phyloP scores from a whole-genome alignment of 2,797 vertebrate species.

The Lagocephalus sceleratus region DNA sequence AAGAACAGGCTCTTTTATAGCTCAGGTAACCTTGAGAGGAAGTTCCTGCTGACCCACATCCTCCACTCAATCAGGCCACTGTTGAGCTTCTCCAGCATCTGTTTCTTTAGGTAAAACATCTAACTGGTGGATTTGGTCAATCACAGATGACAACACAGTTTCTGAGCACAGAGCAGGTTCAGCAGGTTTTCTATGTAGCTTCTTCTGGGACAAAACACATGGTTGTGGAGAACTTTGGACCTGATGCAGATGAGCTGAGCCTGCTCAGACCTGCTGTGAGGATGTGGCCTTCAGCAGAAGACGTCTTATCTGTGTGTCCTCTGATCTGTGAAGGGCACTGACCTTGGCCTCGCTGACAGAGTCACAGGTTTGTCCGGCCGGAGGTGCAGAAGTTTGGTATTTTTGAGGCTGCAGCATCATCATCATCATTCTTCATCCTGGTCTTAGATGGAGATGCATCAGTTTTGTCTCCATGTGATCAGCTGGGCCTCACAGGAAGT shows the following conservation, averaged over 20 bases:
- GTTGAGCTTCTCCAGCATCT: conserved; percentile 20
- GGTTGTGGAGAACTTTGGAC: no score
- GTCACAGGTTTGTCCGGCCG: neutral
- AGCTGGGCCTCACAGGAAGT: conserved; percentile 46
- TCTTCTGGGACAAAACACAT: no score
- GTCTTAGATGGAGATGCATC: no score
- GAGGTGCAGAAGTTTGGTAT: no score
- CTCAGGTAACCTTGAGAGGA: conserved; percentile 65
- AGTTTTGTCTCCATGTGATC: conserved; percentile 23
- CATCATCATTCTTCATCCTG: no score
- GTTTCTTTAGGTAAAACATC: neutral
- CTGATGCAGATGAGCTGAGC: no score
- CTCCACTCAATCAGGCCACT: conserved; percentile 49
- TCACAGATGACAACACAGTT: no score
- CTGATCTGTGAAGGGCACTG: neutral
- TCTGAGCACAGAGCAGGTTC: neutral
- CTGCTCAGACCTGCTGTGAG: no score
- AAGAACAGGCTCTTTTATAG: conserved; percentile 68
- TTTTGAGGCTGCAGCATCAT: no score
- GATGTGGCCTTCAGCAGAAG: no score
- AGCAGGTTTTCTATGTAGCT: no score
- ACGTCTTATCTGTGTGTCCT: no score
- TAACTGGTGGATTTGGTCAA: neutral
- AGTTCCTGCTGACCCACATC: conserved; percentile 48
- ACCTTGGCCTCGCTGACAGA: conserved; percentile 25